Percentiles rank a stretch among this genome's conserved stretches.
Evolutionary conservation across 2,797 vertebrate species (phyloP).

Genomic region (Micropoecilia bifurca): DNA sequence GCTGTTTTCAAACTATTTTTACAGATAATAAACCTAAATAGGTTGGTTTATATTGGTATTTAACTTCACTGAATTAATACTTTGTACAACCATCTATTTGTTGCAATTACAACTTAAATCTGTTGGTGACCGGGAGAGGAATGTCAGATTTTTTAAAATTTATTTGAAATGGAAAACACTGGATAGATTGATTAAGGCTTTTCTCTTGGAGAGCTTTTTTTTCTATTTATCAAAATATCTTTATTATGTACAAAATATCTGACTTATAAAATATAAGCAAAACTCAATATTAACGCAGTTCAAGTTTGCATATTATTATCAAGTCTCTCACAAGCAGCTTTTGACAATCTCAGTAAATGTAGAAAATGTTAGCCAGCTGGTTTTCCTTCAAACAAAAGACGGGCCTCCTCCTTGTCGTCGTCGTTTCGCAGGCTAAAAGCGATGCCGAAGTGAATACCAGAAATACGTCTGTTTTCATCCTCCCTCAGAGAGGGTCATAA

Average conservation of each 20-base stretch:
- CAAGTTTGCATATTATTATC: neutral
- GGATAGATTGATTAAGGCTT: neutral
- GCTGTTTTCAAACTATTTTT: neutral
- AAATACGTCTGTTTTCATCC: neutral
- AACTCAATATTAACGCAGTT: constrained; percentile 1
- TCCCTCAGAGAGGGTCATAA: constrained; percentile 72
- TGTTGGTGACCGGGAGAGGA: neutral
- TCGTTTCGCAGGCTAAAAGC: neutral
- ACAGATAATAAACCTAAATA: neutral
- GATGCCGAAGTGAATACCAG: neutral
- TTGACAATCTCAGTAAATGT: constrained; percentile 9
- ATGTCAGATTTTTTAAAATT: neutral
- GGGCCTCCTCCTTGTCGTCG: neutral
- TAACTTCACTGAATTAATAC: neutral
- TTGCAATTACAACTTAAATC: neutral
- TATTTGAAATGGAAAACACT: neutral
- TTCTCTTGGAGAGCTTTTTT: neutral
- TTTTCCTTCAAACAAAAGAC: constrained; percentile 6
- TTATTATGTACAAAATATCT: constrained; percentile 8
- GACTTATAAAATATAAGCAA: constrained; percentile 17
- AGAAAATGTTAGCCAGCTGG: constrained; percentile 2
- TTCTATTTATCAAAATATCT: constrained; percentile 34
- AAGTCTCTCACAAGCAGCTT: constrained; percentile 20
- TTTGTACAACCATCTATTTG: neutral
- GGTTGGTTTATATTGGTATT: neutral